Conservation (phyloP, 2,888 invertebrate species). For the Zygothrica quintamaculata region DNA sequence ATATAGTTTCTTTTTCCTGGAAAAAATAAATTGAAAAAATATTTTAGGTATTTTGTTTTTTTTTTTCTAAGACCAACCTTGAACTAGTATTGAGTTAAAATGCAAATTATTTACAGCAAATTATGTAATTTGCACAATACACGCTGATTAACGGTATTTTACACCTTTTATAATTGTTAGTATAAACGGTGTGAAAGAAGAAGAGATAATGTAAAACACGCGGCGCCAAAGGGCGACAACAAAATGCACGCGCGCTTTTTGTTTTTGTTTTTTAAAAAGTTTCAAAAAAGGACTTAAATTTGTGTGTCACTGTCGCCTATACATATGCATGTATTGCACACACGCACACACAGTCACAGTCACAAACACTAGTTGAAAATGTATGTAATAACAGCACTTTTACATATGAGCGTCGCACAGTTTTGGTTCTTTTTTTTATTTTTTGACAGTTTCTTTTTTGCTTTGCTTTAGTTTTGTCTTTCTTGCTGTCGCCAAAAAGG, state of each 20-base stretch:
- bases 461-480: slow-evolving; percentile 16
- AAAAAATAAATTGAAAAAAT: slow-evolving; percentile 2
- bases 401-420: slow-evolving; percentile 1
- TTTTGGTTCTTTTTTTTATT: too few relatives aligned
- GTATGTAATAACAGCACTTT: slow-evolving; percentile 35
- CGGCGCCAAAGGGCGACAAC: slow-evolving; percentile 22
- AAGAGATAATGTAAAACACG: slow-evolving; percentile 31
- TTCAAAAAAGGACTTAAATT: slow-evolving; percentile 9
- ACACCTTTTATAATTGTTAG: slow-evolving; percentile 28
- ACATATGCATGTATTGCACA: slow-evolving; percentile 14
- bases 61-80: slow-evolving; percentile 56
- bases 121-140: slow-evolving; percentile 62
- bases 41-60: neutral
- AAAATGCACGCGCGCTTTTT: slow-evolving; percentile 33
- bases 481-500: slow-evolving; percentile 6
- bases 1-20: slow-evolving; percentile 4
- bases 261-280: too few relatives aligned
- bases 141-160: slow-evolving; percentile 33
- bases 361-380: slow-evolving; percentile 36
- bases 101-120: slow-evolving; percentile 47
- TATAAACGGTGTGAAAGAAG: slow-evolving; percentile 19
- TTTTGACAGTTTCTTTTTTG: slow-evolving; percentile 7
- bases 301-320: slow-evolving; percentile 46
- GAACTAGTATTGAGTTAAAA: slow-evolving; percentile 57
- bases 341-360: slow-evolving; percentile 8